Evolutionary conservation across 2,113 vertebrate genomes (phyloP).

Genomic region (Crocuta crocuta): DNA sequence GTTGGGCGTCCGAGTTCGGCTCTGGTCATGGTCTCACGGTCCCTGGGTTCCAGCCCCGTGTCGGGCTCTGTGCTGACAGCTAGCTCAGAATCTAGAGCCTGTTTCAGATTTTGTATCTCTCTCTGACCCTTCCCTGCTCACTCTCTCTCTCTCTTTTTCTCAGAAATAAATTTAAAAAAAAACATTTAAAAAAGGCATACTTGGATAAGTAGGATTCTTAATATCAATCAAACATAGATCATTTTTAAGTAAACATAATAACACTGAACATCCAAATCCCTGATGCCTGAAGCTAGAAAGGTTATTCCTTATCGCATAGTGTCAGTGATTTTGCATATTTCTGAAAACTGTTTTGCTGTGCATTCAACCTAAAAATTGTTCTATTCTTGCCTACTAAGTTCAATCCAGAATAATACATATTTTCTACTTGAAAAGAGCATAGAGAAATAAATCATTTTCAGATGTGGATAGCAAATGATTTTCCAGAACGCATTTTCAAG

Average conservation of each 20-base stretch:
- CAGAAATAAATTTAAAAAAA: too few relatives aligned
- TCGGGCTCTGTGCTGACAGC: too few relatives aligned
- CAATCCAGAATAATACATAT: background rate
- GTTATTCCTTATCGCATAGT: background rate
- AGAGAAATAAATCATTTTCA: background rate
- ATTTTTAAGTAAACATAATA: background rate
- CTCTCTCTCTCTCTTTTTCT: too few relatives aligned
- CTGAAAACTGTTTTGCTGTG: background rate
- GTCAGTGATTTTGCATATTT: background rate
- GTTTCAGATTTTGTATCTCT: too few relatives aligned
- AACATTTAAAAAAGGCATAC: too few relatives aligned
- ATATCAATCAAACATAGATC: background rate
- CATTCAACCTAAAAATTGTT: background rate
- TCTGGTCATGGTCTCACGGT: too few relatives aligned
- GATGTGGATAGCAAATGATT: background rate
- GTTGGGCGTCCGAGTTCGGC: too few relatives aligned
- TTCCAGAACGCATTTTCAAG: background rate
- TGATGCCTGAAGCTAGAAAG: background rate
- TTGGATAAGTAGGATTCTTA: background rate
- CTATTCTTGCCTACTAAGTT: background rate
- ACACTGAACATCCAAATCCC: background rate
- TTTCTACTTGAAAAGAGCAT: background rate
- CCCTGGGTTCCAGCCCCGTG: too few relatives aligned
- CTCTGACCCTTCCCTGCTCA: too few relatives aligned
- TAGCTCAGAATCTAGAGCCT: too few relatives aligned